Evolutionary conservation across 2,797 vertebrate genomes (phyloP).

Genomic region (Coregonus ussuriensis): DNA sequence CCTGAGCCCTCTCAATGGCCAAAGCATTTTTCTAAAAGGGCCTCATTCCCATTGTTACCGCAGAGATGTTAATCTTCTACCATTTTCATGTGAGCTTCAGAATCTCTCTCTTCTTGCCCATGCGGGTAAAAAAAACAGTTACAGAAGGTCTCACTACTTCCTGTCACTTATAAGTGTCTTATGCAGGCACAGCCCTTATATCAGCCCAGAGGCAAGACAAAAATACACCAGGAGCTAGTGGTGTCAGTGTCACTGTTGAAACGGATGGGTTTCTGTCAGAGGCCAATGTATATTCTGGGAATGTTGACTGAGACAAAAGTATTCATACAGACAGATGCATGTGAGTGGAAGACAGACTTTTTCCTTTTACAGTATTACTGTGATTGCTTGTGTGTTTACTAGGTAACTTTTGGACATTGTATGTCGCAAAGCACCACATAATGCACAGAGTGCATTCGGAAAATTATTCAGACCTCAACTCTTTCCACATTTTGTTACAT

Average conservation of each 20-base stretch:
- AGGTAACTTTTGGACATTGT: conserved; percentile 41
- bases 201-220: conserved; percentile 48
- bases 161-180: conserved; percentile 52
- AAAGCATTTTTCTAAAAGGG: not conserved
- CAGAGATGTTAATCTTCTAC: conserved; percentile 38
- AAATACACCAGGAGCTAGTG: conserved; percentile 69
- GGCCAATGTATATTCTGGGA: conserved; percentile 34
- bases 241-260: conserved; percentile 33
- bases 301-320: not conserved
- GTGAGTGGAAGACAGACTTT: not conserved
- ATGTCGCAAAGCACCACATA: not conserved
- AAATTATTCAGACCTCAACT: too few species aligned
- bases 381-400: conserved; percentile 1
- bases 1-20: conserved; percentile 3
- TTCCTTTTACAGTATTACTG: conserved; percentile 30
- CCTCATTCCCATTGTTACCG: not conserved
- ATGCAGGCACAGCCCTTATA: conserved; percentile 60
- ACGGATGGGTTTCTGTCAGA: conserved; percentile 52
- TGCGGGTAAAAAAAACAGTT: conserved; percentile 6
- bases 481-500: not conserved
- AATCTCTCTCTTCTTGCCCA: conserved; percentile 22
- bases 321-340: not conserved
- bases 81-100: conserved; percentile 27
- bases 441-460: not conserved
- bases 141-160: conserved; percentile 53